Conservation (phyloP, 2,797 vertebrate genomes). For the Coccyzus lansbergi region DNA sequence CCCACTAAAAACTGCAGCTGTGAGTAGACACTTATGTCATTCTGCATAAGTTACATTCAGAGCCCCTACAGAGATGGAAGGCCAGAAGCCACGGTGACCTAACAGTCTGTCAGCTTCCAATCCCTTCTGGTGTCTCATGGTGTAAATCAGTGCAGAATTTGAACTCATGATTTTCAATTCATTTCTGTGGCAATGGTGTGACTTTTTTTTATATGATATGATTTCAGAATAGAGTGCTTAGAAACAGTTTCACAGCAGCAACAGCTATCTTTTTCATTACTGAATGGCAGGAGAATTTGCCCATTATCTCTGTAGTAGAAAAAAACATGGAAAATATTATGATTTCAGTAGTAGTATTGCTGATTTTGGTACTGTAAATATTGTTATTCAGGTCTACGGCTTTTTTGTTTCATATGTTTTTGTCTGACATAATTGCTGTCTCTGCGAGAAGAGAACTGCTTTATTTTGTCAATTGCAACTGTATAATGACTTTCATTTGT, state of each 20-base stretch:
- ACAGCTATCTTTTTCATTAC: background rate
- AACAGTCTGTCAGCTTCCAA: background rate
- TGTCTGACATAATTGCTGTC: background rate
- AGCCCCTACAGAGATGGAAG: background rate
- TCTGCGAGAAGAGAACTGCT: background rate
- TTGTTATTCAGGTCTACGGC: background rate
- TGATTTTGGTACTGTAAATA: background rate
- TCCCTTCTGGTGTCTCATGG: background rate
- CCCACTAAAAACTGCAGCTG: slow-evolving; percentile 40
- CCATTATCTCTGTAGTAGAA: background rate
- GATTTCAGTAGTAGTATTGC: background rate
- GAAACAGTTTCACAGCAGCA: background rate
- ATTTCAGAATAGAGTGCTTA: background rate
- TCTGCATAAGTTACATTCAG: background rate
- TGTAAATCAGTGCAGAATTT: background rate
- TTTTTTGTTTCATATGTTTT: background rate
- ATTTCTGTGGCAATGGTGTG: background rate
- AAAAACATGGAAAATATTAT: background rate
- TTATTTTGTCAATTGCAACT: background rate
- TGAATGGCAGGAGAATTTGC: background rate
- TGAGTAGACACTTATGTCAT: background rate
- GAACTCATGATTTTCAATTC: background rate
- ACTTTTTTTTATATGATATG: fast-evolving
- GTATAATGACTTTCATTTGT: background rate
- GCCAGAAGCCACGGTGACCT: background rate